Percentiles rank a stretch among this genome's conserved stretches.
Evolutionary conservation across 2,888 invertebrate genomes (phyloP).

Genomic region (Venustoraphidia nigricollis): DNA sequence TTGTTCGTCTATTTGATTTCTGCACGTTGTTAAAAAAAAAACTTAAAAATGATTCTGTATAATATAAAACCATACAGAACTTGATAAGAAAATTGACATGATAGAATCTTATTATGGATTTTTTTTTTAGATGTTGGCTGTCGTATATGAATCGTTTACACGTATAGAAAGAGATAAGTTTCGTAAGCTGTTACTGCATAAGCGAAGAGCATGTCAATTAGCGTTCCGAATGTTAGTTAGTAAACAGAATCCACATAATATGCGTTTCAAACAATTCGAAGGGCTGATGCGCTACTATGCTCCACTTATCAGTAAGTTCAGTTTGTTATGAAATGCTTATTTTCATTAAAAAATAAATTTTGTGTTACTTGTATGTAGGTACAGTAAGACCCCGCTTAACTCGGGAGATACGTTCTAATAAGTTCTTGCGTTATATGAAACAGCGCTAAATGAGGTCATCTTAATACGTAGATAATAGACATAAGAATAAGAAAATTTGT

Average conservation of each 20-base stretch:
- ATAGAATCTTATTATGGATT: too few relatives aligned
- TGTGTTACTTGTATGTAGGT: not conserved
- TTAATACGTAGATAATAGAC: too few relatives aligned
- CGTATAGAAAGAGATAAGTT: slow-evolving; percentile 75
- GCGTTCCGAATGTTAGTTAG: slow-evolving; percentile 71
- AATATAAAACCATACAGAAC: too few relatives aligned
- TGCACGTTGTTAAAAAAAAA: too few relatives aligned
- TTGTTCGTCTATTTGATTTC: too few relatives aligned
- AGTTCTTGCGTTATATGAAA: too few relatives aligned
- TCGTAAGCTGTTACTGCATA: slow-evolving; percentile 64
- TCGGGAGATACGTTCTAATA: too few relatives aligned
- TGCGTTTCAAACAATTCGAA: slow-evolving; percentile 59
- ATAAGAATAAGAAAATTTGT: too few relatives aligned
- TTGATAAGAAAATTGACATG: too few relatives aligned
- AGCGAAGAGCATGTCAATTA: slow-evolving; percentile 63
- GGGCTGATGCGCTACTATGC: slow-evolving; percentile 67
- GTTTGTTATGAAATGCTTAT: slow-evolving; percentile 1
- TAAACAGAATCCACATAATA: slow-evolving; percentile 50
- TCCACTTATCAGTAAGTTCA: slow-evolving; percentile 27
- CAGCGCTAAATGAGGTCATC: too few relatives aligned
- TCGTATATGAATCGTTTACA: slow-evolving; percentile 81
- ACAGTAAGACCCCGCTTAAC: too few relatives aligned
- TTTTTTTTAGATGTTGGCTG: slow-evolving; percentile 59
- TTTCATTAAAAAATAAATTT: not conserved
- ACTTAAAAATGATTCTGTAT: too few relatives aligned